phyloP scores from a whole-genome alignment of 2,113 vertebrate genomes.

The Mesembrinibis cayennensis region DNA sequence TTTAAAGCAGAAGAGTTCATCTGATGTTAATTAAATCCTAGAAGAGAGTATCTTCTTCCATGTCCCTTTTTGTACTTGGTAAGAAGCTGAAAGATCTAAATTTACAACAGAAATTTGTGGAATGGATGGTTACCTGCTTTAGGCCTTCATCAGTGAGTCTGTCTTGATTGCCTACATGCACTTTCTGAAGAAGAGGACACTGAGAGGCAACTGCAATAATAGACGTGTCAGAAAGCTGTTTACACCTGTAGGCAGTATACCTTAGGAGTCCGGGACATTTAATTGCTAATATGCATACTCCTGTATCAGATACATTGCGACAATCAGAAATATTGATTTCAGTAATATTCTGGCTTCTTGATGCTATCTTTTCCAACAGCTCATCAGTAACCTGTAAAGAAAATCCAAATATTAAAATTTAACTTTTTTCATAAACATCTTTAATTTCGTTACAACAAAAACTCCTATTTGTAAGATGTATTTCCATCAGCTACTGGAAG shows the following conservation, averaged over 20 bases:
- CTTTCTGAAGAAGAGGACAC: constrained; percentile 93
- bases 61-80: not conserved
- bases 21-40: not conserved
- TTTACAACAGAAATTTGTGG: not conserved
- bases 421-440: not conserved
- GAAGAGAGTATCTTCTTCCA: not conserved
- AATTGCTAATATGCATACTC: constrained; percentile 88
- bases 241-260: constrained; percentile 95
- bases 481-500: not conserved
- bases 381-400: constrained; percentile 89
- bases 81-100: not conserved
- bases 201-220: constrained; percentile 87
- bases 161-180: constrained; percentile 98
- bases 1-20: not conserved
- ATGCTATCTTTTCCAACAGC: constrained; percentile 92
- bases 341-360: constrained; percentile 93
- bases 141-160: constrained; percentile 91
- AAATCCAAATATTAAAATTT: not conserved
- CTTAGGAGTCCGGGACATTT: constrained; percentile 91
- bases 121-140: constrained; percentile 82
- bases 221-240: constrained; percentile 93
- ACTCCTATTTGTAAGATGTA: not conserved
- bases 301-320: constrained; percentile 90
- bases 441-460: not conserved
- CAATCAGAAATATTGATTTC: constrained; percentile 98